phyloP scores from a whole-genome alignment of 2,113 vertebrate genomes.

The Trogon surrucura region DNA sequence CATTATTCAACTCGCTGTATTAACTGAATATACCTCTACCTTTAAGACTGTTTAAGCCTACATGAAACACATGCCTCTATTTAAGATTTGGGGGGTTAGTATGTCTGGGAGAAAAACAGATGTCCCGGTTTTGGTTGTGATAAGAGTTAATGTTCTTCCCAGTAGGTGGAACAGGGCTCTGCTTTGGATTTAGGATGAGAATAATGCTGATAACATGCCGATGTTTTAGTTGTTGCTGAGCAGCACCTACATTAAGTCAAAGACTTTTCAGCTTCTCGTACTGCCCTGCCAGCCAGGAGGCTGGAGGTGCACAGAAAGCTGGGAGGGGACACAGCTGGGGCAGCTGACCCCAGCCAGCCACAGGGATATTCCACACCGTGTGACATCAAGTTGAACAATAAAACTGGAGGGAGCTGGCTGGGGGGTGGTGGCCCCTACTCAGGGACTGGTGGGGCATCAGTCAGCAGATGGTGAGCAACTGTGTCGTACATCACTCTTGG shows the following conservation, averaged over 20 bases:
- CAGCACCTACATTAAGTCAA: not conserved
- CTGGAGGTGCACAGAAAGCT: not conserved
- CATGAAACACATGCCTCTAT: accelerated
- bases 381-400: not conserved
- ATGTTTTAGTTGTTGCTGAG: not conserved
- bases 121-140: not conserved
- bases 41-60: not conserved
- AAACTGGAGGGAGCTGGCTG: too few species aligned
- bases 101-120: not conserved
- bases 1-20: not conserved
- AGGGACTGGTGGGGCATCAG: not conserved
- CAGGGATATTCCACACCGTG: not conserved
- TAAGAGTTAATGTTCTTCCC: not conserved
- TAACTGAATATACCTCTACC: not conserved
- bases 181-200: not conserved
- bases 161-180: not conserved
- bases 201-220: not conserved
- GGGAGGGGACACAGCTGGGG: not conserved
- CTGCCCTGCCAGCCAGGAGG: not conserved
- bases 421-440: not conserved
- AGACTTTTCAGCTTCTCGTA: not conserved
- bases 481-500: not conserved
- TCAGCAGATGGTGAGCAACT: not conserved
- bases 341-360: not conserved
- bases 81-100: not conserved